Base-by-base conservation (phyloP, 1,140 invertebrate genomes). In the Galleria mellonella region DNA sequence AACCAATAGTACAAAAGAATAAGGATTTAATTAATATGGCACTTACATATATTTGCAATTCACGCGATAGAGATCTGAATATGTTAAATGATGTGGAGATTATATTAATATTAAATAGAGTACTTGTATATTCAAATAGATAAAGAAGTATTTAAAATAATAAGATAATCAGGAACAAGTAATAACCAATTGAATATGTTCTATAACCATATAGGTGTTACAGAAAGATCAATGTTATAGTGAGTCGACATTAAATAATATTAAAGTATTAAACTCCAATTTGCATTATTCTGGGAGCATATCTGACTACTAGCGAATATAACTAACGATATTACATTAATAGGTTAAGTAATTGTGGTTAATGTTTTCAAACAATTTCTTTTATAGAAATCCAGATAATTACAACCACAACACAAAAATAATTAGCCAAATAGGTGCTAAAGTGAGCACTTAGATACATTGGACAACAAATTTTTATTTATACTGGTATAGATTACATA, bases 261-360 rank as follows among this genome's bases (percentile, higher is more conserved):
- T n/a, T n/a, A n/a, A 9, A 67, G 66, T 74, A 71, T 79, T 68
- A 53, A 56, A 67, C 74, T 76, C 64, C 68, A 79, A 61, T 61
- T 50, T 51, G 56, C 58, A 59, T 33, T 53, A 49, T 65, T 47
- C 47, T 43, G 46, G 30, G 42, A 57, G 70, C 64, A 72, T 64
- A 63, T 62, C 61, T 54, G 55, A 31, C 35, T 49, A 51, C 48
- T 49, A 55, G 39, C 45, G 60, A 61, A 59, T 46, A 50, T 43
- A 56, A 72, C 68, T 74, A 72, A 72, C 58, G 59, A 59, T 43
- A 40, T 47, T 58, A 72, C 66, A 65, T 37, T 47, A 58, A 61
- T 44, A 36, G 45, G 50, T 56, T 72, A 47, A 60, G 55, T 60
- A 55, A 54, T 47, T 61, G 54, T 36, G 31, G 47, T 33, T 17